Base-by-base conservation (phyloP, 2,888 invertebrate genomes). In the Brachynemurus nebulosus region DNA sequence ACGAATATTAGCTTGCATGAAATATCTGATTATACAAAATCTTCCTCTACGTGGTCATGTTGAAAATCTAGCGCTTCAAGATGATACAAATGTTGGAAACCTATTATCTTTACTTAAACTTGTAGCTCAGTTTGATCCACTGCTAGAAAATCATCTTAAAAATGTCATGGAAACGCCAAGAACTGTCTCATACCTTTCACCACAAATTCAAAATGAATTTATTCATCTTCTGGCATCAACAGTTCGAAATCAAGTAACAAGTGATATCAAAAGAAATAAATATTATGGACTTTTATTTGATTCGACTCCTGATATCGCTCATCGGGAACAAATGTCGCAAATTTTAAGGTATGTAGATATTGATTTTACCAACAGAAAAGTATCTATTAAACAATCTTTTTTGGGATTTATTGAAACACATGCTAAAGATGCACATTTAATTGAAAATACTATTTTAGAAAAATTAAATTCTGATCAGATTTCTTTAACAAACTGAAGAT, bases 131-230 rank as follows among this genome's bases (percentile, higher is more conserved):
- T 25, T 9, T 25, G 48, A 48, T 40, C 44, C 47, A 33, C 23
- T 51, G 37, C 39, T 51, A 40, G 46, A 42, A 48, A 47, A 46
- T 36, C 51, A 52, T 48, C 20, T 51, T n/a, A 39, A 45, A 49
- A 21, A 47, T 45, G 48, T 40, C 23, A 43, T 35, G 27, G 45
- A 51, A 37, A 45, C 44, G 27, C 44, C 47, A 38, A 44, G 42
- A 43, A 42, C 45, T 39, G 50, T 46, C 23, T 51, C 49, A 38
- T 52, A 52, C n/a, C n/a, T n/a, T n/a, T n/a, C n/a, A n/a, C n/a
- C n/a, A n/a, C n/a, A n/a, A n/a, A n/a, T n/a, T n/a, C n/a, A n/a
- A n/a, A n/a, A n/a, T n/a, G n/a, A n/a, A n/a, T n/a, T n/a, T n/a
- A n/a, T n/a, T n/a, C n/a, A n/a, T n/a, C n/a, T n/a, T n/a, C n/a